Percentiles rank a stretch among this genome's conserved stretches.
Evolutionary conservation across 2,113 vertebrate genomes (phyloP).

Genomic region (Xyliphius kryptos): DNA sequence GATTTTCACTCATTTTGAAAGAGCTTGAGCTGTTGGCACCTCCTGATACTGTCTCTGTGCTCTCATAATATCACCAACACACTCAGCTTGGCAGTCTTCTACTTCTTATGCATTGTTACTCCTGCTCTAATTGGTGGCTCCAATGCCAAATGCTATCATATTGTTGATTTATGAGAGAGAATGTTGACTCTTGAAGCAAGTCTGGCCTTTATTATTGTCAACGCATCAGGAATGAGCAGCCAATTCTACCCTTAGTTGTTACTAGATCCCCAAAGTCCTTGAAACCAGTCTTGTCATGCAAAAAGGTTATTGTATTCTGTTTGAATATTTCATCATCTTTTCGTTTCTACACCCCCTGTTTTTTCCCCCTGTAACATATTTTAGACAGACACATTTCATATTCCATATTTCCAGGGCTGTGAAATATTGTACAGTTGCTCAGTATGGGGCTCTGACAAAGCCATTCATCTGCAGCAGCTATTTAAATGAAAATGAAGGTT

Average conservation of each 20-base stretch:
- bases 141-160: conserved; percentile 27
- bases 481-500: conserved; percentile 28
- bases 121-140: conserved; percentile 40
- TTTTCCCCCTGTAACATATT: conserved; percentile 28
- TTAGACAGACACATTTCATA: conserved; percentile 26
- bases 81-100: conserved; percentile 33
- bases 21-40: conserved; percentile 33
- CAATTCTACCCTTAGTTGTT: conserved; percentile 14
- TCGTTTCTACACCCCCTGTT: conserved; percentile 14
- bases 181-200: conserved; percentile 37
- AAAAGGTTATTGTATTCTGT: conserved; percentile 28
- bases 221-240: conserved; percentile 36
- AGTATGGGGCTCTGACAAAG: conserved; percentile 34
- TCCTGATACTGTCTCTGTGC: conserved; percentile 34
- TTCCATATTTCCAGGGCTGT: conserved; percentile 26
- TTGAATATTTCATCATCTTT: conserved; percentile 44
- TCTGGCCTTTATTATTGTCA: conserved; percentile 28
- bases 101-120: conserved; percentile 41
- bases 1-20: conserved; percentile 28
- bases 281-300: conserved; percentile 18
- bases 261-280: conserved; percentile 13
- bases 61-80: conserved; percentile 35
- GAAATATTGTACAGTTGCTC: conserved; percentile 41
- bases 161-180: conserved; percentile 39
- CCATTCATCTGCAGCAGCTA: conserved; percentile 34